Evolutionary conservation across 2,113 vertebrate species (phyloP).

Genomic region (Erythrolamprus reginae): DNA sequence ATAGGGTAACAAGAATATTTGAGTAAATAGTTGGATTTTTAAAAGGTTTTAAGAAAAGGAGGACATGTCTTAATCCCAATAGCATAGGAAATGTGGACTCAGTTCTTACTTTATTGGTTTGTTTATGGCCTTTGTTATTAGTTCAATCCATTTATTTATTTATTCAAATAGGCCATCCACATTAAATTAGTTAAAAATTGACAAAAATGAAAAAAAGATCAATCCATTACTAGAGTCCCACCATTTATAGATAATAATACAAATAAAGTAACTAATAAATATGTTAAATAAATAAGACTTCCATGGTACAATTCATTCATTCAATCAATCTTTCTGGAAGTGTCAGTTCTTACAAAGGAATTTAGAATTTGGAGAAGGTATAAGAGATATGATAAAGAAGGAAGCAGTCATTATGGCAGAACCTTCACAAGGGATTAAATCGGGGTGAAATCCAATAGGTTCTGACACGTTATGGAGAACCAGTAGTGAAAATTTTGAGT

Average conservation of each 20-base stretch:
- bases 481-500: no score
- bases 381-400: not conserved
- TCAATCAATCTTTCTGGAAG: not conserved
- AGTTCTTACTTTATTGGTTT: not conserved
- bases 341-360: not conserved
- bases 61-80: not conserved
- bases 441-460: no score
- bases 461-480: no score
- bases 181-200: not conserved
- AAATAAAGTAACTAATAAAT: not conserved
- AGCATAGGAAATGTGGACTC: not conserved
- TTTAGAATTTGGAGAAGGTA: not conserved
- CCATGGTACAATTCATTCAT: not conserved
- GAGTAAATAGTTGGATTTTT: not conserved
- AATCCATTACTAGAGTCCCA: not conserved
- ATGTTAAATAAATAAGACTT: not conserved
- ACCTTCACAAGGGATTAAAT: not conserved
- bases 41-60: not conserved
- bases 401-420: not conserved
- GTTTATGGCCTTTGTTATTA: not conserved
- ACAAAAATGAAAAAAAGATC: not conserved
- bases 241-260: not conserved
- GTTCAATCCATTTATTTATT: not conserved
- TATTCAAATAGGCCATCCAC: no score
- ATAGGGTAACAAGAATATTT: conserved; percentile 1